These are phyloP conservation scores for Diacarnus erythraeanus DNA, from an alignment of 37 sponge, comb jelly and placozoan species.

Conservation along the genomic window DNA sequence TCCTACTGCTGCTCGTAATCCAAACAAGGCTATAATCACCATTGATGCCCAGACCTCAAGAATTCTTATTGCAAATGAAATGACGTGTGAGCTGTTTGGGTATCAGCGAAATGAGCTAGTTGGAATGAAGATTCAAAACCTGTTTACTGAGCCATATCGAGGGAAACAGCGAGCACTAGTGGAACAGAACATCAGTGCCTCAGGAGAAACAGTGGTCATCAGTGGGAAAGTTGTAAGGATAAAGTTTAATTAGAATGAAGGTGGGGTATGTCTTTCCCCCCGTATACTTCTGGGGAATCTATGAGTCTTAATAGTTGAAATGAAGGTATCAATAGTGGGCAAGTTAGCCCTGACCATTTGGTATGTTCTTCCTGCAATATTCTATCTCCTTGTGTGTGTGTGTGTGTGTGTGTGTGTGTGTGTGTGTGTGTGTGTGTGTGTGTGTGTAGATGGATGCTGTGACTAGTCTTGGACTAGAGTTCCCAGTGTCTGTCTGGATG, in stretches of 20 bases:
- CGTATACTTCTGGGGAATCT: no score
- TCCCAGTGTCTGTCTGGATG: constrained; percentile 96
- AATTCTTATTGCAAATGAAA: constrained; percentile 78
- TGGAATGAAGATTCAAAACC: constrained; percentile 71
- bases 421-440: neutral
- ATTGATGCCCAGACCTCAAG: constrained; percentile 65
- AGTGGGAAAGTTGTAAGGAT: constrained; percentile 92
- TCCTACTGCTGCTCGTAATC: constrained; percentile 78
- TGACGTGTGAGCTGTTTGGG: constrained; percentile 85
- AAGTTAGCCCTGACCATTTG: no score
- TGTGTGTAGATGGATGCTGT: constrained; percentile 84
- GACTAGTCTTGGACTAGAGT: constrained; percentile 58
- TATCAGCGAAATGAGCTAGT: constrained; percentile 58
- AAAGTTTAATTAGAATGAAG: no score
- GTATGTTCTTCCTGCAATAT: no score
- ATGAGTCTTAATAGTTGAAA: no score
- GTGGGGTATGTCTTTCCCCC: neutral
- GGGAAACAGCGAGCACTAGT: constrained; percentile 69
- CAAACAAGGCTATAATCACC: constrained; percentile 91
- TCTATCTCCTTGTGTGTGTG: no score
- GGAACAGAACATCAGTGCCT: constrained; percentile 73
- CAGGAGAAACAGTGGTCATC: constrained; percentile 73
- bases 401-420: no score
- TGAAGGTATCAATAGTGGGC: no score
- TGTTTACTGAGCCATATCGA: constrained; percentile 73